These are phyloP conservation scores for Drosophila barbarae DNA, from an alignment of 2,888 invertebrate species.

Conservation along the genomic window DNA sequence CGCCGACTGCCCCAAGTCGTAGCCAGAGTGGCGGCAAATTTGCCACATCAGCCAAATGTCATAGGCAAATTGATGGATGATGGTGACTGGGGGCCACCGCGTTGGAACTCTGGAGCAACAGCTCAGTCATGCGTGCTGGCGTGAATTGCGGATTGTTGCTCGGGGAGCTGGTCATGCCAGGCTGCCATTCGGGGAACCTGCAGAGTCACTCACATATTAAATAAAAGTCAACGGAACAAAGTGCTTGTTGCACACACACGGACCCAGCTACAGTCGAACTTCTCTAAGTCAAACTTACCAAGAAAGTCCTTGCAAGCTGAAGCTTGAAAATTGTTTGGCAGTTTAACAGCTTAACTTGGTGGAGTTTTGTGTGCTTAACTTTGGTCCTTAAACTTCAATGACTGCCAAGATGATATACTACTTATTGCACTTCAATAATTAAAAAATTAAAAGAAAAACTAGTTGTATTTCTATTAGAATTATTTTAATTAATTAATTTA, in stretches of 20 bases:
- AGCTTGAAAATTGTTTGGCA: constrained; percentile 15
- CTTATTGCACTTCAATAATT: not conserved
- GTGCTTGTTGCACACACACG: constrained; percentile 47
- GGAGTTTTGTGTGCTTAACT: not conserved
- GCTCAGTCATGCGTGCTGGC: constrained; percentile 38
- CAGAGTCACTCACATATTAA: constrained; percentile 46
- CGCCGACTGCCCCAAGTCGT: constrained; percentile 7
- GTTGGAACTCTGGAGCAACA: constrained; percentile 22
- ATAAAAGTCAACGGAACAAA: constrained; percentile 37
- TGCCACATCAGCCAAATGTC: constrained; percentile 47
- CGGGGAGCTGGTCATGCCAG: constrained; percentile 15
- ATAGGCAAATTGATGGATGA: constrained; percentile 57
- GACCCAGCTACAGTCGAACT: constrained; percentile 15
- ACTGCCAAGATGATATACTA: constrained; percentile 1
- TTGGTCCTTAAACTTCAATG: not conserved
- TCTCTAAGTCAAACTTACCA: constrained; percentile 8
- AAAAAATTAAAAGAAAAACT: not conserved
- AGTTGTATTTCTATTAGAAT: too few species aligned
- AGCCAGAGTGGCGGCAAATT: constrained; percentile 29
- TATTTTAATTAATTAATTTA: too few species aligned
- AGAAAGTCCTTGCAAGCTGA: not conserved
- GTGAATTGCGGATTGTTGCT: constrained; percentile 23
- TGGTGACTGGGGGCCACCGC: constrained; percentile 21
- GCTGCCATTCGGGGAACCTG: constrained; percentile 28
- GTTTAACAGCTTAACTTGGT: constrained; percentile 17